Percentiles rank a stretch among this genome's conserved stretches.
phyloP scores from a whole-genome alignment of 2,113 vertebrate genomes.

The Megalops atlanticus region DNA sequence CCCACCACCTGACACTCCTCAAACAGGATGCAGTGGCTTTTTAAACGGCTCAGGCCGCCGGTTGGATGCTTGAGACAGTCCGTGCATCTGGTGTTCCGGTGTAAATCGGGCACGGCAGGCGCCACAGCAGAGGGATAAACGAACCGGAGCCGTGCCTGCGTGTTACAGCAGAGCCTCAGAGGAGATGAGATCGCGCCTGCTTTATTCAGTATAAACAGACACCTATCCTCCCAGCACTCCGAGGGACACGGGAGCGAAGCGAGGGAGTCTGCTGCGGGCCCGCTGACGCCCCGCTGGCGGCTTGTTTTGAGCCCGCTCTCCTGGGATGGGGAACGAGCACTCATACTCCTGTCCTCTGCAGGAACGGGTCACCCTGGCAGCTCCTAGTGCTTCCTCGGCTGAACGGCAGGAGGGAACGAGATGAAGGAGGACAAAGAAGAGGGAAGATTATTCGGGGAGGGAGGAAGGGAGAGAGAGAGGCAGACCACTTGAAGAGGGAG shows the following conservation, averaged over 20 bases:
- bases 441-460: background rate
- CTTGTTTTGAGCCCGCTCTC: slow-evolving; percentile 33
- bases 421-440: background rate
- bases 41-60: background rate
- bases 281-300: slow-evolving; percentile 26
- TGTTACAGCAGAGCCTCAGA: slow-evolving; percentile 52
- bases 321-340: slow-evolving; percentile 16
- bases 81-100: slow-evolving; percentile 6
- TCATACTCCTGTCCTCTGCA: slow-evolving; percentile 23
- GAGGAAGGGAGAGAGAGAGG: background rate
- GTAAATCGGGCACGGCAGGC: slow-evolving; percentile 61
- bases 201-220: slow-evolving; percentile 20
- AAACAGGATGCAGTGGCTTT: background rate
- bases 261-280: slow-evolving; percentile 21
- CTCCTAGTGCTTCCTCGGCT: background rate
- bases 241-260: slow-evolving; percentile 1
- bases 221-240: background rate
- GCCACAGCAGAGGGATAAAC: slow-evolving; percentile 56
- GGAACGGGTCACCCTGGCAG: too few relatives aligned
- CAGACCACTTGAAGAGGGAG: background rate
- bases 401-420: background rate
- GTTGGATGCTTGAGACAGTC: background rate
- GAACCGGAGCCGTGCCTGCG: slow-evolving; percentile 59
- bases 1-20: background rate
- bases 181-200: slow-evolving; percentile 41